Base-by-base conservation (phyloP, 2,113 vertebrate species). In the Ammospiza caudacuta region DNA sequence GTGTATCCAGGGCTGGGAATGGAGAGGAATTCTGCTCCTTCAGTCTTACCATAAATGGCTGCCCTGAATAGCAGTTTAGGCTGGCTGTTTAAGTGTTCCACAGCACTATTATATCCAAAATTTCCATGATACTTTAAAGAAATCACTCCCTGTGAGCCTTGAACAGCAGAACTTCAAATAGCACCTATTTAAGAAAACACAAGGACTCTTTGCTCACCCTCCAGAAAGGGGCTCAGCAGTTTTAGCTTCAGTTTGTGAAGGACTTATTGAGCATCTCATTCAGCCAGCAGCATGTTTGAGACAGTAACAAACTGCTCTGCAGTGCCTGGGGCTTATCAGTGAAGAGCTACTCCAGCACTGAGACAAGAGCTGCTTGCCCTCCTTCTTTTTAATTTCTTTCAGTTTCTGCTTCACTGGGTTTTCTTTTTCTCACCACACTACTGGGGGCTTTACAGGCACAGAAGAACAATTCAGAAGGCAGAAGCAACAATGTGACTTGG, bases 221-320 rank as follows among this genome's bases (percentile, higher is more conserved):
- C 41, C 61, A 75, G 59, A 78, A 88, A 90, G 49, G 55, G 19
- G 78, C 49, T 57, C 4, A 61, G 72, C 68, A 92, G 37, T 64
- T 92, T 89, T 35, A 87, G 79, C 62, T 93, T 83, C 88, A 83
- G 73, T 77, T 83, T 51, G 73, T 33, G 43, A 90, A 90, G 80
- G 72, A 58, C 35, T 81, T 94, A 90, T 17, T 12, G 61, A 96
- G 77, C 68, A 80, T n/a, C 82, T 81, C 92, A 10, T 80, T 90
- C 75, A 90, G 85, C 43, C 83, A 68, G 39, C 84, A 83, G 84
- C 79, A 23, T 11, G 51, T 77, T 77, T 87, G 81, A 89, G 82
- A 76, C 21, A 13, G 84, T 51, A 77, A 86, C 4, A 75, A 74
- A 23, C 67, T 75, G 59, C 55, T 80, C 52, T 46, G 85, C 54